Conservation (phyloP, 1,140 invertebrate genomes). For the Drosophila novamexicana region DNA sequence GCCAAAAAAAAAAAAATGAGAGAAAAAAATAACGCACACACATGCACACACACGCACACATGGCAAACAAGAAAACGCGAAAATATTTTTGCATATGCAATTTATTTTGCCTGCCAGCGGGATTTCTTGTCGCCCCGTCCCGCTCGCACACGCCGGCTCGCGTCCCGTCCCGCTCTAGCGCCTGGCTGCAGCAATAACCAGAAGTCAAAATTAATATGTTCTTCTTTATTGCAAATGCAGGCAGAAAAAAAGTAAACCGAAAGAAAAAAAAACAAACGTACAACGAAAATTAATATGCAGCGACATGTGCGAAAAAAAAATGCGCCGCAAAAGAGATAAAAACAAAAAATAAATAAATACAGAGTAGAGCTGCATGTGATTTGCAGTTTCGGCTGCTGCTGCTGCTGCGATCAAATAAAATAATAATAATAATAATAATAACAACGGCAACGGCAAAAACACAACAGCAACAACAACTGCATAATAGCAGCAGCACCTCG, state of each 20-base stretch:
- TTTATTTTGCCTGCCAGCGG: conserved; percentile 70
- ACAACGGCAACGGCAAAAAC: conserved; percentile 55
- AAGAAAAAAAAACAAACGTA: conserved; percentile 25
- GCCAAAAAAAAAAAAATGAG: conserved; percentile 9
- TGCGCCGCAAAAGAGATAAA: conserved; percentile 34
- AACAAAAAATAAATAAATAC: conserved; percentile 28
- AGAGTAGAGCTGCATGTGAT: conserved; percentile 59
- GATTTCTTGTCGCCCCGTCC: conserved; percentile 29
- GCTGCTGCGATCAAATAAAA: conserved; percentile 63
- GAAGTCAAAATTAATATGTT: conserved; percentile 82
- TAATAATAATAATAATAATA: conserved; percentile 70
- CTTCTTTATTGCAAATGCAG: conserved; percentile 79
- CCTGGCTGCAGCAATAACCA: conserved; percentile 70
- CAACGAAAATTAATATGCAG: conserved; percentile 77
- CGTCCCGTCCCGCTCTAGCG: conserved; percentile 1
- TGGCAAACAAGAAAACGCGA: conserved; percentile 45
- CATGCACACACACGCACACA: conserved; percentile 8
- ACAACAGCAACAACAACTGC: conserved; percentile 32
- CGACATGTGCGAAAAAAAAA: conserved; percentile 70
- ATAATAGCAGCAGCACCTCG: conserved; percentile 27
- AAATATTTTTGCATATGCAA: conserved; percentile 77
- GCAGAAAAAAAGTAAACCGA: conserved; percentile 44
- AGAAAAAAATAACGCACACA: conserved; percentile 11
- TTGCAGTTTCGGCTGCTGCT: conserved; percentile 73
- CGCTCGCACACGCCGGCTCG: background rate